These are phyloP conservation scores for Protobothrops mucrosquamatus DNA, from an alignment of 2,113 vertebrate species.

Conservation along the genomic window DNA sequence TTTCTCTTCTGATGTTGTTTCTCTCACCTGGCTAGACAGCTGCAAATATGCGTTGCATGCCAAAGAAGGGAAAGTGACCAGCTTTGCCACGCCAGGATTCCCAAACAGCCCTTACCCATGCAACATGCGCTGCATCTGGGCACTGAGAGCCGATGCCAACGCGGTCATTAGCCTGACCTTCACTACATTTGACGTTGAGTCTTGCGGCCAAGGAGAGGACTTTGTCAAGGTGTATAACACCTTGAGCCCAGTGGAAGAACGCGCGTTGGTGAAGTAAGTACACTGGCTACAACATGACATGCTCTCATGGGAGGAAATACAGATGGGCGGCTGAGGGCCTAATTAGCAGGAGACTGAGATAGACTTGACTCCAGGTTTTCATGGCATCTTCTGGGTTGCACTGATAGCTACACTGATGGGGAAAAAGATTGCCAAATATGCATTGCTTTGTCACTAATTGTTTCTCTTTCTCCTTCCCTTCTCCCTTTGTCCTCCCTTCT, in stretches of 20 bases:
- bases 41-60: conserved; percentile 67
- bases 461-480: background rate
- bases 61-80: conserved; percentile 36
- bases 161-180: conserved; percentile 83
- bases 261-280: conserved; percentile 78
- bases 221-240: conserved; percentile 87
- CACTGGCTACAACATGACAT: background rate
- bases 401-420: background rate
- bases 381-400: background rate
- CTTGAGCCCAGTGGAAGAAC: conserved; percentile 79
- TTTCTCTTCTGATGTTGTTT: background rate
- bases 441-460: background rate
- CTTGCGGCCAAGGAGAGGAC: conserved; percentile 69
- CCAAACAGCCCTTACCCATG: conserved; percentile 81
- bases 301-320: background rate
- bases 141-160: conserved; percentile 76
- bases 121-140: conserved; percentile 80
- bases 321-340: background rate
- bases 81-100: conserved; percentile 83
- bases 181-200: conserved; percentile 81
- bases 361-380: background rate
- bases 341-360: background rate
- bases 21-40: conserved; percentile 58
- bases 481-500: background rate
- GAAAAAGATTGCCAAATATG: background rate